These are phyloP conservation scores for Phaonia tiefii DNA, from an alignment of 2,888 invertebrate species.

Conservation along the genomic window DNA sequence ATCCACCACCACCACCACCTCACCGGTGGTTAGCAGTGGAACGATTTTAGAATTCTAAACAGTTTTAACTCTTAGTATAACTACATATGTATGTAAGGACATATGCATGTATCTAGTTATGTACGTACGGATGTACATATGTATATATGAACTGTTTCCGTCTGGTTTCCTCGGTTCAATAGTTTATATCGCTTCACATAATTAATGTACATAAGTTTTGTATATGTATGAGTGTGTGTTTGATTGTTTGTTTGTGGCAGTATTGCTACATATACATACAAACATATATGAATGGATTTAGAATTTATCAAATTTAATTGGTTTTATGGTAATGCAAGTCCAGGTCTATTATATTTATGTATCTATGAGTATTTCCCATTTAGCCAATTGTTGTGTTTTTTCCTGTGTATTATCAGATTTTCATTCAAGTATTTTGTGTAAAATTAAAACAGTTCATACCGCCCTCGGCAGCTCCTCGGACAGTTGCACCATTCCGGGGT, in stretches of 20 bases:
- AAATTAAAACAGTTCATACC: conserved; percentile 26
- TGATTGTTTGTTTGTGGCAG: background rate
- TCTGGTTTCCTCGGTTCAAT: conserved; percentile 16
- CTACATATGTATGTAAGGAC: too few relatives aligned
- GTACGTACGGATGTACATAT: conserved; percentile 30
- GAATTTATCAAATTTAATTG: conserved; percentile 42
- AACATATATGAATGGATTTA: background rate
- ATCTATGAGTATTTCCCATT: too few relatives aligned
- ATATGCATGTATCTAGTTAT: conserved; percentile 31
- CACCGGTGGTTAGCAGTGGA: too few relatives aligned
- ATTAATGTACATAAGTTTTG: background rate
- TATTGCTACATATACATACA: too few relatives aligned
- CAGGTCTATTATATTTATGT: background rate
- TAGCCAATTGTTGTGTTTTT: too few relatives aligned
- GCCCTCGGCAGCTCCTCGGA: conserved; percentile 14
- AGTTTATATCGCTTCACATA: conserved; percentile 16
- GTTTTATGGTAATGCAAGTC: conserved; percentile 42
- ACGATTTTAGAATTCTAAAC: too few relatives aligned
- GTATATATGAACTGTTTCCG: conserved; percentile 48
- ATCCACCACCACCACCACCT: too few relatives aligned
- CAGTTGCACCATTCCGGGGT: conserved; percentile 33
- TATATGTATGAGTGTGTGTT: conserved; percentile 24
- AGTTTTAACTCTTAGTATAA: too few relatives aligned
- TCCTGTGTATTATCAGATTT: conserved; percentile 10
- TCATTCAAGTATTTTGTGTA: conserved; percentile 19